Percentiles rank a stretch among this genome's conserved stretches.
These are phyloP conservation scores for Rhabdornis inornatus DNA, from an alignment of 2,113 vertebrate genomes.

Conservation along the genomic window DNA sequence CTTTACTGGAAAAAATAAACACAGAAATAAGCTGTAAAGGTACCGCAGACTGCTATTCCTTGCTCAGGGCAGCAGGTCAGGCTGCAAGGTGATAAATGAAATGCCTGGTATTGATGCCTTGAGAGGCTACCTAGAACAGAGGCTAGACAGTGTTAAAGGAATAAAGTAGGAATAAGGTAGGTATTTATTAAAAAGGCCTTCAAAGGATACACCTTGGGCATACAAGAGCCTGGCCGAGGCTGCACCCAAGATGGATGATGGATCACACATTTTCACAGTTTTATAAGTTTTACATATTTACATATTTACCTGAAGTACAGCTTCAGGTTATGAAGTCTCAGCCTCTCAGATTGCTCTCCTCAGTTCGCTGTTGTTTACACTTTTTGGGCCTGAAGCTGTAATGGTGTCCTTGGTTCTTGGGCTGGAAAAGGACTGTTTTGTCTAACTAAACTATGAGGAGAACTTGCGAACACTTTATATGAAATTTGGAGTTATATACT, in stretches of 20 bases:
- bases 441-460: not conserved
- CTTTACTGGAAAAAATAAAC: not conserved
- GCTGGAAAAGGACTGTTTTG: not conserved
- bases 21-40: not conserved
- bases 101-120: not conserved
- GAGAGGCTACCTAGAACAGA: not conserved
- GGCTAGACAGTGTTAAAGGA: not conserved
- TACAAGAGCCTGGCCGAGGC: not conserved
- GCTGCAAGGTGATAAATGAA: not conserved
- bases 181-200: not conserved
- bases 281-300: not conserved
- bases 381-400: not conserved
- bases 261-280: not conserved
- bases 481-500: not conserved
- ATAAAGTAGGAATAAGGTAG: not conserved
- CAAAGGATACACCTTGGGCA: too few species aligned
- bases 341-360: not conserved
- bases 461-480: not conserved
- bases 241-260: rapidly evolving
- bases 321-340: not conserved
- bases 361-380: not conserved
- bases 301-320: not conserved
- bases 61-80: not conserved
- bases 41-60: not conserved
- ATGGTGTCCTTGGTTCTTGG: not conserved